Conservation (phyloP, 1,140 invertebrate genomes). For the Cyrtorhinus lividipennis region DNA sequence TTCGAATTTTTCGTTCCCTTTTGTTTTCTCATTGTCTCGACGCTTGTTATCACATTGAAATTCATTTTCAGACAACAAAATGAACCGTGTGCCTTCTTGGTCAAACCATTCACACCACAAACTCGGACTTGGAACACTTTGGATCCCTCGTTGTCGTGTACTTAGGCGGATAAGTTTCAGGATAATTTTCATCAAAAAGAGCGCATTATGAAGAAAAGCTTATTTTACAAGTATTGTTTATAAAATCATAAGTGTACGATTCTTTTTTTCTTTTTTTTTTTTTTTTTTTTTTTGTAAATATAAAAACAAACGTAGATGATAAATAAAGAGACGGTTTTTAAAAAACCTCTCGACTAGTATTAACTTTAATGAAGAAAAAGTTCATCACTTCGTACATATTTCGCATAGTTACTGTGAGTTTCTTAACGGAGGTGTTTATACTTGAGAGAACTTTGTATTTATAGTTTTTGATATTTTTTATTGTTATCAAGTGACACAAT, state of each 20-base stretch:
- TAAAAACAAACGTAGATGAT: neutral
- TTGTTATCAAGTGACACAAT: conserved; percentile 2
- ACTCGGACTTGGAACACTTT: neutral
- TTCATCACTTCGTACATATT: neutral
- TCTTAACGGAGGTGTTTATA: conserved; percentile 6
- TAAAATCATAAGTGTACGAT: neutral
- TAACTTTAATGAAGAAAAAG: conserved; percentile 3
- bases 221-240: conserved; percentile 8
- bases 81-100: conserved; percentile 1
- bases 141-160: neutral
- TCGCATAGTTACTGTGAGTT: neutral
- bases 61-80: conserved; percentile 1
- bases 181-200: neutral
- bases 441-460: conserved; percentile 5
- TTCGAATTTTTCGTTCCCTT: too few relatives aligned
- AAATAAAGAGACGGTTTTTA: neutral
- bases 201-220: neutral
- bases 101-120: neutral
- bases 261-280: neutral
- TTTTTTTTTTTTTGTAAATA: neutral
- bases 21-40: too few relatives aligned
- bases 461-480: conserved; percentile 9
- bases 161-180: neutral
- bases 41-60: too few relatives aligned
- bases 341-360: neutral